Evolutionary conservation across 23 tunicate species (phyloP).

Genomic region (Ciona savignyi): DNA sequence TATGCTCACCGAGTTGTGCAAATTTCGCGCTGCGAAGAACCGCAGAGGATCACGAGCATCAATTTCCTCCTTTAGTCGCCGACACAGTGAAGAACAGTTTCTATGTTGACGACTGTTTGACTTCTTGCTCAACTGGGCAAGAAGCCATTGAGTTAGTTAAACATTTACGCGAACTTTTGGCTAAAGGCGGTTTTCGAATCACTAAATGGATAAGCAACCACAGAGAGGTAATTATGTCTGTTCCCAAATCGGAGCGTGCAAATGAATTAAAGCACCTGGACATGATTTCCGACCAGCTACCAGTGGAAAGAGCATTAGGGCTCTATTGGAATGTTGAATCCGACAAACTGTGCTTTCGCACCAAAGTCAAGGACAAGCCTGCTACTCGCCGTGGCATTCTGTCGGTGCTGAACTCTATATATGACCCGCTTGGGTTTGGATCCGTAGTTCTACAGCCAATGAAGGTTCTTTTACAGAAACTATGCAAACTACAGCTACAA

Average conservation of each 20-base stretch:
- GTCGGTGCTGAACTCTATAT: conserved; percentile 24
- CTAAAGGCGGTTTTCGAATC: conserved; percentile 38
- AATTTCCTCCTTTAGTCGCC: conserved; percentile 6
- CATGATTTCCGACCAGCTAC: conserved; percentile 11
- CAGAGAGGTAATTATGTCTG: conserved; percentile 17
- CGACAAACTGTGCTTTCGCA: conserved; percentile 31
- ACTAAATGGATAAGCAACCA: conserved; percentile 26
- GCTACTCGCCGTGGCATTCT: too few species aligned
- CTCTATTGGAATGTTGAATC: conserved; percentile 35
- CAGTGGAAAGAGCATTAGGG: conserved; percentile 39
- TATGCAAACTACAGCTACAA: conserved; percentile 9
- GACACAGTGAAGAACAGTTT: conserved; percentile 30
- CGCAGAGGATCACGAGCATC: conserved; percentile 16
- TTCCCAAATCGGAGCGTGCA: conserved; percentile 24
- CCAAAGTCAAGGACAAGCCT: too few species aligned
- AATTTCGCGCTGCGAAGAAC: conserved; percentile 20
- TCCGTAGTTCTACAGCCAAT: conserved; percentile 17
- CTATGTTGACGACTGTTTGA: conserved; percentile 55
- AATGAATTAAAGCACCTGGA: conserved; percentile 19
- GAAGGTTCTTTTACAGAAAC: conserved; percentile 19
- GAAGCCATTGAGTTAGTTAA: conserved; percentile 14
- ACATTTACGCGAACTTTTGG: conserved; percentile 4
- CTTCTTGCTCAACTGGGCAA: neutral
- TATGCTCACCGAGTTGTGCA: conserved; percentile 40
- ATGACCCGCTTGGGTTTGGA: conserved; percentile 42